These are phyloP conservation scores for Enteromius mattozi DNA, from an alignment of 2,797 vertebrate genomes.

Conservation along the genomic window DNA sequence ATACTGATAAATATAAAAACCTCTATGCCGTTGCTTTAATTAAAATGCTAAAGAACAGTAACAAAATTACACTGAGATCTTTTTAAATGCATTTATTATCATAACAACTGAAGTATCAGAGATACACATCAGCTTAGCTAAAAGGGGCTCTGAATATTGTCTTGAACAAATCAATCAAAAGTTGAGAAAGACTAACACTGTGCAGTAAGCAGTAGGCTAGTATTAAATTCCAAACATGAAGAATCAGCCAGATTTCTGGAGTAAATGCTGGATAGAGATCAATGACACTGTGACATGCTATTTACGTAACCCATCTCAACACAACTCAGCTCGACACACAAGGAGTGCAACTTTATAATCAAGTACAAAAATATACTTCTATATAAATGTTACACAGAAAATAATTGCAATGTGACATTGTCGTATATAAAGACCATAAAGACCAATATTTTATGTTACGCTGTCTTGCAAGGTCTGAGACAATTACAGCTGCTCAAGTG, in stretches of 20 bases:
- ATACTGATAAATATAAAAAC: not conserved
- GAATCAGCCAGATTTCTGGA: not conserved
- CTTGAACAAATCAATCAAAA: not conserved
- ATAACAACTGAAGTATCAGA: not conserved
- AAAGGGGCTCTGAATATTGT: not conserved
- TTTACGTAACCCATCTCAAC: constrained; percentile 49
- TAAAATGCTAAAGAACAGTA: not conserved
- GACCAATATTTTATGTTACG: not conserved
- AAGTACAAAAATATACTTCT: constrained; percentile 56
- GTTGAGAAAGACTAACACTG: not conserved
- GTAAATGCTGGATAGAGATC: not conserved
- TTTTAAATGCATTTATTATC: not conserved
- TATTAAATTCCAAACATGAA: not conserved
- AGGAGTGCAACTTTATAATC: constrained; percentile 28
- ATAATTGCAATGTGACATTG: not conserved
- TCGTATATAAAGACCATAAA: not conserved
- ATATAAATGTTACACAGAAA: constrained; percentile 24
- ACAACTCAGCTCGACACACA: not conserved
- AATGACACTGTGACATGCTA: constrained; percentile 12
- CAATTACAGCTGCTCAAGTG: constrained; percentile 23
- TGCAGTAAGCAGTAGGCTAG: not conserved
- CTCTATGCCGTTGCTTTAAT: not conserved
- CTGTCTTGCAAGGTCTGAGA: constrained; percentile 14
- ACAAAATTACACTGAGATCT: not conserved
- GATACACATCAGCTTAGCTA: not conserved